Conservation (phyloP, 2,113 vertebrate genomes). For the Aythya baeri region DNA sequence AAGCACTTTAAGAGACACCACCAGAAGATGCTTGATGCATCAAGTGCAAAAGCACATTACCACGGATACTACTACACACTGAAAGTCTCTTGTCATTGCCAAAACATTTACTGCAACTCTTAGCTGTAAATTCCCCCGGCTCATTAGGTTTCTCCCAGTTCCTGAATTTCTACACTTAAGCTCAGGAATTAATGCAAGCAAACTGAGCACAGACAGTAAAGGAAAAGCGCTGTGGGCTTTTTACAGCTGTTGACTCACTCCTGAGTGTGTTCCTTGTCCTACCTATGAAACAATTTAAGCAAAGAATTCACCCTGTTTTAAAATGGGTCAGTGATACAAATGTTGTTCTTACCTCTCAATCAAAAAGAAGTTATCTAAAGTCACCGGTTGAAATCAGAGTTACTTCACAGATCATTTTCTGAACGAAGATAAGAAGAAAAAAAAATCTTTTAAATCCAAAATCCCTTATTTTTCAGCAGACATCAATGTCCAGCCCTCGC, state of each 20-base stretch:
- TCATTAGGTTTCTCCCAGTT: not conserved
- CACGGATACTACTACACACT: not conserved
- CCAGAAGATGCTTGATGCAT: not conserved
- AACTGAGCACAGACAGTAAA: conserved; percentile 23
- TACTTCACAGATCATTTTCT: conserved; percentile 18
- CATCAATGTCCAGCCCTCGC: conserved; percentile 19
- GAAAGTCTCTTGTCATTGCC: not conserved
- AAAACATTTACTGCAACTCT: not conserved
- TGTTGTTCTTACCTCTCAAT: not conserved
- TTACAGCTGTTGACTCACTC: conserved; percentile 27
- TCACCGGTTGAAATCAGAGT: not conserved
- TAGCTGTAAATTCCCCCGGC: not conserved
- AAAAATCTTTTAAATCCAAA: not conserved
- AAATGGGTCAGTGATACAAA: conserved; percentile 8
- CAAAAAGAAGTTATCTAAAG: not conserved
- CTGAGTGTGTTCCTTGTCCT: not conserved
- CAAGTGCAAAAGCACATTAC: not conserved
- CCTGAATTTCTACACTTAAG: not conserved
- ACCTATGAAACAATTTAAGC: not conserved
- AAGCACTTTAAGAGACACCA: not conserved
- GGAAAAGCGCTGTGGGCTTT: not conserved
- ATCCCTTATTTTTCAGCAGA: not conserved
- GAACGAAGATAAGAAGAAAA: not conserved
- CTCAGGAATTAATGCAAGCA: not conserved
- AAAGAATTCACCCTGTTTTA: not conserved